Percentiles rank a stretch among this genome's conserved stretches.
These are phyloP conservation scores for Caradrina kadenii DNA, from an alignment of 2,888 invertebrate genomes.

Conservation along the genomic window DNA sequence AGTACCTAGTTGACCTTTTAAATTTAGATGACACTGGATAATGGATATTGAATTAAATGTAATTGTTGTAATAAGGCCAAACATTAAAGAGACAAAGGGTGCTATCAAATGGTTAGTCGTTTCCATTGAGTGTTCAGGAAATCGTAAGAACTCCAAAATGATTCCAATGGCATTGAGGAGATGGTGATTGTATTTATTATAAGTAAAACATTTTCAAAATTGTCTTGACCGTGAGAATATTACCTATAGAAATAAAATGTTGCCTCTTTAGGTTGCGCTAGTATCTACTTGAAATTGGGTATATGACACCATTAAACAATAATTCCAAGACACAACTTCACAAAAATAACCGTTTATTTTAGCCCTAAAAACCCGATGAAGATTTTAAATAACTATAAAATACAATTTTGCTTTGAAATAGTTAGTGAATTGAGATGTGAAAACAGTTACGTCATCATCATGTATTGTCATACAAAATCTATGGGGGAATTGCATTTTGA, in stretches of 20 bases:
- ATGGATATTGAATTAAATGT: conserved; percentile 39
- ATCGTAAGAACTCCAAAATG: conserved; percentile 7
- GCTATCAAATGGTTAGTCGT: conserved; percentile 1
- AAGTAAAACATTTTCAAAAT: background rate
- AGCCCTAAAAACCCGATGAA: no score
- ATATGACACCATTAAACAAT: no score
- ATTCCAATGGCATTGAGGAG: background rate
- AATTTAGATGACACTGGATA: conserved; percentile 30
- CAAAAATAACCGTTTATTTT: no score
- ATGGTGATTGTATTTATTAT: background rate
- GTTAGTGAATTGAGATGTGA: no score
- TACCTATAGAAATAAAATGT: no score
- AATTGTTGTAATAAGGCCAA: conserved; percentile 12
- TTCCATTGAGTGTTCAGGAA: conserved; percentile 17
- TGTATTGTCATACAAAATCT: no score
- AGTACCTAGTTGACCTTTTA: conserved; percentile 36
- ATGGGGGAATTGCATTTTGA: no score
- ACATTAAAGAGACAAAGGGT: conserved; percentile 2
- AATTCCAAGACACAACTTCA: no score
- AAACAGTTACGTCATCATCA: no score
- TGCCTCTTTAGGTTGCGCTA: background rate
- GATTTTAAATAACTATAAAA: no score
- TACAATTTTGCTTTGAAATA: no score
- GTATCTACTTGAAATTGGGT: background rate
- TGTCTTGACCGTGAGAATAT: background rate